Evolutionary conservation across 2,888 invertebrate genomes (phyloP), one percentile per base, ranked within the genome.

Genomic region (Schizotus pectinicornis): DNA sequence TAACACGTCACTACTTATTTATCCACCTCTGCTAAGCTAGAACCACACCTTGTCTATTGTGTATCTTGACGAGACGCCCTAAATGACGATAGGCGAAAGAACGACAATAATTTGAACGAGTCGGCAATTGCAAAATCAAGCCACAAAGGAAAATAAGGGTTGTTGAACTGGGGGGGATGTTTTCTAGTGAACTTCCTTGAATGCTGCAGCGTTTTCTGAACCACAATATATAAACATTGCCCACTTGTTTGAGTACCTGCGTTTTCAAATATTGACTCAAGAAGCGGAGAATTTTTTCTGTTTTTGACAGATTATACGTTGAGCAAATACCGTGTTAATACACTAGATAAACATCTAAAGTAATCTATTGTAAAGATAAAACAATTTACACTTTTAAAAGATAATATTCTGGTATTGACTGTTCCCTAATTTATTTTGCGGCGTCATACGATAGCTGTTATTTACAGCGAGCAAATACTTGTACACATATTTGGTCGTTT

Each of bases 311-410:
- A 62, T 60, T 57, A 54, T 56, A 49, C 48, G 62, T 48, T 56
- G 45, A 60, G 46, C 39, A 57, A 65, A 65, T 59, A 55, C 61
- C 56, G 51, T 52, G 61, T 55, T 64, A 64, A 64, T 60, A 54
- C 41, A 39, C 38, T 56, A 33, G 31, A 48, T 35, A 47, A 61
- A 61, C 54, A 58, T 38, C 38, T 42, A 58, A 53, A 59, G 61
- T 63, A 67, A 66, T 63, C 62, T 61, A 56, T 63, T 59, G 54
- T 67, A 65, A 63, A 67, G 67, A 67, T 67, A 67, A 65, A 63
- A 62, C 61, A 62, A 63, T 68, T 66, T 68, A 68, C 65, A 67
- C 65, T 60, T 65, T 62, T 60, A 56, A 61, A 67, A 59, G 56
- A 59, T 56, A 59, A 56, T 59, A 56, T 56, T 47, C 51, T 48